These are phyloP conservation scores for Echinarachnius parma DNA, from an alignment of 53 echinoderm and acorn worm genomes.

Conservation along the genomic window DNA sequence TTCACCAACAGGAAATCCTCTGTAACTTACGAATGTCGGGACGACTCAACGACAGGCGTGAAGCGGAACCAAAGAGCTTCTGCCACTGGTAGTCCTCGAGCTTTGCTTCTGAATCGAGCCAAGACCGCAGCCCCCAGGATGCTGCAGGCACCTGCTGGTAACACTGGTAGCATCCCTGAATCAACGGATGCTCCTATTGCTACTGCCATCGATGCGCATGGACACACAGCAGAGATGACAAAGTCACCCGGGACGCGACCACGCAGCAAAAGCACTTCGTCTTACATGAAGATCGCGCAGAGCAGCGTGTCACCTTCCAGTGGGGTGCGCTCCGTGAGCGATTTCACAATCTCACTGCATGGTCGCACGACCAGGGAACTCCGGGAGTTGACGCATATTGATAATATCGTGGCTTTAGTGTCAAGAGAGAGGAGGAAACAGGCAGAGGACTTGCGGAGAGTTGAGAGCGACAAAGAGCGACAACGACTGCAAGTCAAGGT, in stretches of 20 bases:
- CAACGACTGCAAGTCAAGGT: constrained; percentile 17
- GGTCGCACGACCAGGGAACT: constrained; percentile 42
- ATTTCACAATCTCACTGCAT: constrained; percentile 31
- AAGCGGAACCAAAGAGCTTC: no score
- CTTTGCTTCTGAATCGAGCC: constrained; percentile 7
- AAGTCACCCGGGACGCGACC: neutral
- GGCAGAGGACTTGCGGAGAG: constrained; percentile 16
- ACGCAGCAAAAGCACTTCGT: constrained; percentile 4
- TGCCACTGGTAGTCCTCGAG: neutral
- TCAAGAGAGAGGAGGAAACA: constrained; percentile 25
- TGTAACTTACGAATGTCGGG: no score
- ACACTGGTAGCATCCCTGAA: no score
- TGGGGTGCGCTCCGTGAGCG: constrained; percentile 31
- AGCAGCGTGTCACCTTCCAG: constrained; percentile 10
- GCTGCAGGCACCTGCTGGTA: neutral
- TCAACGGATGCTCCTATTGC: neutral
- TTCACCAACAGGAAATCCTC: no score
- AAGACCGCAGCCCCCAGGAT: constrained; percentile 17
- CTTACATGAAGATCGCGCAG: constrained; percentile 13
- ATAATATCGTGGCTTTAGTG: constrained; percentile 43
- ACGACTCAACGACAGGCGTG: no score
- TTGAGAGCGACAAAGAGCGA: constrained; percentile 14
- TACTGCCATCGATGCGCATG: neutral
- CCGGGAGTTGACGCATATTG: constrained; percentile 46
- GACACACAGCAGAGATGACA: neutral